Evolutionary conservation across 2,888 invertebrate genomes (phyloP).

Genomic region (Agrilus biguttatus): DNA sequence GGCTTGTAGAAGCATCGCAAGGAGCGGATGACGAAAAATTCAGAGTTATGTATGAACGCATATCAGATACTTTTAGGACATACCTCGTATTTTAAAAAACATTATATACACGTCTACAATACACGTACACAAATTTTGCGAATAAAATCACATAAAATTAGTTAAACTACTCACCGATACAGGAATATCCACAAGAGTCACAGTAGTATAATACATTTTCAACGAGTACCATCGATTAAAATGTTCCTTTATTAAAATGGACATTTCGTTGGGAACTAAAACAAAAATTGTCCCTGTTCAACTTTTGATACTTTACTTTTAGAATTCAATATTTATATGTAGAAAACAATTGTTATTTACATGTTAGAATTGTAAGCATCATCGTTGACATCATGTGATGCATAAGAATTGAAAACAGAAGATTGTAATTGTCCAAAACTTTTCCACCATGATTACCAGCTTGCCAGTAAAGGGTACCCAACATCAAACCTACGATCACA

Average conservation of each 20-base stretch:
- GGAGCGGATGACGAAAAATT: too few relatives aligned
- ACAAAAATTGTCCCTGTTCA: constrained; percentile 11
- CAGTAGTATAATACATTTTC: constrained; percentile 64
- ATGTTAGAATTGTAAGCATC: constrained; percentile 79
- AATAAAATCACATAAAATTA: too few relatives aligned
- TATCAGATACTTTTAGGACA: too few relatives aligned
- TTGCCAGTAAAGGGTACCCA: constrained; percentile 60
- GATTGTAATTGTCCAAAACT: constrained; percentile 71
- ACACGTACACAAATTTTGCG: too few relatives aligned
- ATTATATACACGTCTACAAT: too few relatives aligned
- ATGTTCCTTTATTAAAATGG: constrained; percentile 67
- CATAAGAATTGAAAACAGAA: constrained; percentile 81
- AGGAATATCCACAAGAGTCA: constrained; percentile 64
- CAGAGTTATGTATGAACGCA: too few relatives aligned
- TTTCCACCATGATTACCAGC: constrained; percentile 63
- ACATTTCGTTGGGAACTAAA: constrained; percentile 70
- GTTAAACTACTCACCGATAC: constrained; percentile 45
- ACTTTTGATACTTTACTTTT: not conserved
- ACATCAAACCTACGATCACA: constrained; percentile 56
- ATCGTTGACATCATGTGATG: constrained; percentile 87
- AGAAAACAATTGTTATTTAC: constrained; percentile 38
- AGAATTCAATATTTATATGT: constrained; percentile 2
- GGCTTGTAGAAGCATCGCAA: too few relatives aligned
- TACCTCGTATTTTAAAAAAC: too few relatives aligned
- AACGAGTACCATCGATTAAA: constrained; percentile 83